A percentile compares a stretch with the other conserved stretches of the same genome.
Conservation (phyloP, 2,797 vertebrate species). For the Tinamus major region DNA sequence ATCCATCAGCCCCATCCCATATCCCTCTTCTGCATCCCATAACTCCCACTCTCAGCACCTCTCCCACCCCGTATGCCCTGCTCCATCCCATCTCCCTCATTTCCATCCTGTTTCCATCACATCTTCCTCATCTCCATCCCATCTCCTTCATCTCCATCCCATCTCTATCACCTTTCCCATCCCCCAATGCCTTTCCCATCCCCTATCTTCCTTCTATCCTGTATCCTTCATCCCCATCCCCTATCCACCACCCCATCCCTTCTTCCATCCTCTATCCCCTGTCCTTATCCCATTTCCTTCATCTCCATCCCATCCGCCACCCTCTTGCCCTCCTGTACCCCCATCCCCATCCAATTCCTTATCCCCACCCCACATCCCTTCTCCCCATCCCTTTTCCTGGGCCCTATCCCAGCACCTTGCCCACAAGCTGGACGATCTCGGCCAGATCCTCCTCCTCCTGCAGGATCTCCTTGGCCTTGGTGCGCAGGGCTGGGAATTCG, state of each 20-base stretch:
- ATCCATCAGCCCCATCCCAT: too few relatives aligned
- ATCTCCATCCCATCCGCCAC: not conserved
- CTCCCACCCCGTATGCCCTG: too few relatives aligned
- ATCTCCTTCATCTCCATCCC: too few relatives aligned
- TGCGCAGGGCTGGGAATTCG: conserved; percentile 63
- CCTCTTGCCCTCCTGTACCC: too few relatives aligned
- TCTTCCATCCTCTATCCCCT: not conserved
- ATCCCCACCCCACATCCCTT: not conserved
- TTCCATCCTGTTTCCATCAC: not conserved
- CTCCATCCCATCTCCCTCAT: too few relatives aligned
- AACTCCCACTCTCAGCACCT: too few relatives aligned
- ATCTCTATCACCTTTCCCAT: too few relatives aligned
- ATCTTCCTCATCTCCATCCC: not conserved
- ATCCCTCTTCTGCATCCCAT: too few relatives aligned
- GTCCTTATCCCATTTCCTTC: not conserved
- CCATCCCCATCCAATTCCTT: not conserved
- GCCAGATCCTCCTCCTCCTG: conserved; percentile 76
- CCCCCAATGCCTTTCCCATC: too few relatives aligned
- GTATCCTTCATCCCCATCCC: too few relatives aligned
- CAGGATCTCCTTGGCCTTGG: conserved; percentile 67
- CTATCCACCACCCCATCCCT: not conserved
- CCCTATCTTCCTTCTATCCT: too few relatives aligned
- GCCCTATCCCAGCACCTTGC: conserved; percentile 40
- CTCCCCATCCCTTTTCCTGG: not conserved
- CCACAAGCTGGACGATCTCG: conserved; percentile 74